A percentile compares a stretch with the other conserved stretches of the same genome.
Evolutionary conservation across 2,797 vertebrate genomes (phyloP).

Genomic region (Champsocephalus gunnari): DNA sequence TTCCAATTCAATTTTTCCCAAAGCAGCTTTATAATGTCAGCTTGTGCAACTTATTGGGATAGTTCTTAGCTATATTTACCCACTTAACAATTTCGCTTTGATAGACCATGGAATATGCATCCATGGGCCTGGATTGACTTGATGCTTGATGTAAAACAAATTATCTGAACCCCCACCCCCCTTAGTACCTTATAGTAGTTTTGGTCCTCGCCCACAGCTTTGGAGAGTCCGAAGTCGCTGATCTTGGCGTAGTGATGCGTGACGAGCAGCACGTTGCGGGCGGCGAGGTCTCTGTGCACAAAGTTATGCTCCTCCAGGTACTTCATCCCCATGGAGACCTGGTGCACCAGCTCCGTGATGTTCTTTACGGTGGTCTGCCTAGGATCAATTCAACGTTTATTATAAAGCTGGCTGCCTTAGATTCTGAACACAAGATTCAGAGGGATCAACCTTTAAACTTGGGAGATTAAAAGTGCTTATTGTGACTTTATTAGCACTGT

Average conservation of each 20-base stretch:
- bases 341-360: conserved; percentile 96
- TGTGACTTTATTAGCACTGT: no score
- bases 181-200: conserved; percentile 83
- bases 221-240: conserved; percentile 98
- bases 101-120: not conserved
- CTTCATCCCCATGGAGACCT: conserved; percentile 98
- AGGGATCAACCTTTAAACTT: not conserved
- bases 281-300: conserved; percentile 96
- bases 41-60: not conserved
- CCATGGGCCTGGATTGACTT: no score
- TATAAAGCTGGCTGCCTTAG: not conserved
- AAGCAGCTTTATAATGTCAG: not conserved
- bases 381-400: conserved; percentile 22
- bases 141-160: not conserved
- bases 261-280: conserved; percentile 95
- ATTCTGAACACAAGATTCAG: not conserved
- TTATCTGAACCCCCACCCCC: not conserved
- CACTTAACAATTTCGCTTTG: not conserved
- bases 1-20: not conserved
- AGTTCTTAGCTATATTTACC: not conserved
- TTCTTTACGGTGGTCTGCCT: conserved; percentile 91
- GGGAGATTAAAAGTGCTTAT: no score
- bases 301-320: conserved; percentile 97
- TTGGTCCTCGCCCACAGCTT: conserved; percentile 92
- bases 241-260: conserved; percentile 99